These are phyloP conservation scores for Lagopus muta DNA, from an alignment of 2,113 vertebrate species.

Conservation along the genomic window DNA sequence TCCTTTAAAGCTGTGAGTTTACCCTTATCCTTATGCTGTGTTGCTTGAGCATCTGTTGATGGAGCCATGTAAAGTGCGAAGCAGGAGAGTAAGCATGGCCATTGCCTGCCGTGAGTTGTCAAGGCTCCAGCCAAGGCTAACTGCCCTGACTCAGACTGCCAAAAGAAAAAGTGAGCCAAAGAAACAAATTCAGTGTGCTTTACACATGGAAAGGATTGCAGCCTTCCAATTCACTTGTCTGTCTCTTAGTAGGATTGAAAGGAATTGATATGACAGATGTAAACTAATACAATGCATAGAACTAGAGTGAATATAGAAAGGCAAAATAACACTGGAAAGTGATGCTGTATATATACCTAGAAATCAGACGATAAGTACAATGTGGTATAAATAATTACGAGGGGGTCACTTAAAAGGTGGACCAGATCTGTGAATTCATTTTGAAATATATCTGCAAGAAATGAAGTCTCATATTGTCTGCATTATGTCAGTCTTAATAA, in stretches of 20 bases:
- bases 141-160: neutral
- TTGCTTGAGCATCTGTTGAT: neutral
- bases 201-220: neutral
- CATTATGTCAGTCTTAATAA: neutral
- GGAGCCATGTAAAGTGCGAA: neutral
- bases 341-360: accelerated
- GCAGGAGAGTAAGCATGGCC: neutral
- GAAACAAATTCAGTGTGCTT: neutral
- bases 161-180: neutral
- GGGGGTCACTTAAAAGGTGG: neutral
- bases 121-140: neutral
- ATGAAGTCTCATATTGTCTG: neutral
- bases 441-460: neutral
- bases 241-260: neutral
- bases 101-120: neutral
- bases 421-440: neutral
- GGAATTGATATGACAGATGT: neutral
- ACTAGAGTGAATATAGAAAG: neutral
- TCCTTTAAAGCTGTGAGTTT: neutral
- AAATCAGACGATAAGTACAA: neutral
- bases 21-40: neutral
- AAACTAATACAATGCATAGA: neutral
- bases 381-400: neutral
- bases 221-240: neutral
- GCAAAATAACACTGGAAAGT: neutral